Conservation (phyloP, 1,140 invertebrate species). For the Probaryconus sp. region DNA sequence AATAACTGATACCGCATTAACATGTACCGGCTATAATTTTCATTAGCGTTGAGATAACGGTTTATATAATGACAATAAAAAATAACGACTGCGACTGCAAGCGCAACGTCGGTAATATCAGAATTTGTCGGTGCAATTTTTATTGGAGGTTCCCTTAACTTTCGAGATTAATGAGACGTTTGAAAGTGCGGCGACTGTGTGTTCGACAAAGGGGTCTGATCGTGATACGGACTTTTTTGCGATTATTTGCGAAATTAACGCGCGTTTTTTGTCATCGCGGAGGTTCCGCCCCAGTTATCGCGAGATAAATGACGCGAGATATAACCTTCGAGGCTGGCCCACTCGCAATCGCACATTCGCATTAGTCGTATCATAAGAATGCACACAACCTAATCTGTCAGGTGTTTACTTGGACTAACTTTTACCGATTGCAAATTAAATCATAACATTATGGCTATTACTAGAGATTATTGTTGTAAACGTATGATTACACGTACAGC, state of each 20-base stretch:
- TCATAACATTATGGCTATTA: constrained; percentile 31
- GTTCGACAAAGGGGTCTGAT: constrained; percentile 36
- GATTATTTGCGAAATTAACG: constrained; percentile 54
- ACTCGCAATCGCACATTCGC: constrained; percentile 2
- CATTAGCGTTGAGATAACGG: too few relatives aligned
- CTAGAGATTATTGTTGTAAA: constrained; percentile 19
- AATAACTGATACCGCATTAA: too few relatives aligned
- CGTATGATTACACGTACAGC: constrained; percentile 20
- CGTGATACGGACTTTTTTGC: constrained; percentile 39
- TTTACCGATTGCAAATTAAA: constrained; percentile 37
- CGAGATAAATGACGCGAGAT: constrained; percentile 51
- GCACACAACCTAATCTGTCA: constrained; percentile 34
- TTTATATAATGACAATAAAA: too few relatives aligned
- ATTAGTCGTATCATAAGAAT: constrained; percentile 10
- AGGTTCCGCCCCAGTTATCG: constrained; percentile 55
- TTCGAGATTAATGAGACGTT: constrained; percentile 50
- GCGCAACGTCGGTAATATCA: too few relatives aligned
- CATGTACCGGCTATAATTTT: too few relatives aligned
- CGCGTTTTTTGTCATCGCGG: constrained; percentile 48
- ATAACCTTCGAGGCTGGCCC: constrained; percentile 42
- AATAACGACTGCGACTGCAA: too few relatives aligned
- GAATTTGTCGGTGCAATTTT: constrained; percentile 46
- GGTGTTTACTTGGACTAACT: constrained; percentile 34
- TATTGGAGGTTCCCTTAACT: constrained; percentile 31
- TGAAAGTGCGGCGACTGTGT: constrained; percentile 31